Base-by-base conservation (phyloP, 2,888 invertebrate species). In the Sesia apiformis region DNA sequence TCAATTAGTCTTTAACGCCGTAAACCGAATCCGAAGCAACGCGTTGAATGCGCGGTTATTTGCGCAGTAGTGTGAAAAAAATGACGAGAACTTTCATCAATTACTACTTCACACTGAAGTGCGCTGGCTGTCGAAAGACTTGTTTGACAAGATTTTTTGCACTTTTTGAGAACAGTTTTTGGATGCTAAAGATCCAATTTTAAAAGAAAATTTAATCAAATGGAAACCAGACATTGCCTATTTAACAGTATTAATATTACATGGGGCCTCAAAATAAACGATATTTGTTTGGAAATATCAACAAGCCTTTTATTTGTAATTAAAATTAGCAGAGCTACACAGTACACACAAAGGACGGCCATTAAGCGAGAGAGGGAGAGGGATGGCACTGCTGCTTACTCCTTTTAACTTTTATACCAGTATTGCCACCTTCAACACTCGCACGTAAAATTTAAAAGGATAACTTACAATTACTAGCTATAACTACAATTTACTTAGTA, bases 191-290 rank as follows among this genome's bases (percentile, higher is more conserved):
- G 51, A 38, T 51, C 3, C 3, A 51, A 39, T 6, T 51, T 51
- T 51, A 51, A 51, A 51, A 52, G 40, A 51, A 55, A 53, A 66
- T 64, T 66, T 60, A 69, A 78, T 75, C 69, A 73, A 80, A 73
- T 76, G 74, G 74, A 71, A 70, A 70, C 67, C 75, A 74, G 75
- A 74, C 76, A 57, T 60, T 40, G 57, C 58, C 54, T 60, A 59
- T 55, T 57, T 58, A 51, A 59, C 55, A 57, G 57, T 59, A 56
- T 42, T 56, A 55, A 58, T 58, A 58, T 57, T 51, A 55, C 52
- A 58, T 57, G 58, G 39, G 52, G 6, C n/a, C n/a, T n/a, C n/a
- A n/a, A n/a, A n/a, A n/a, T n/a, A n/a, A n/a, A n/a, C n/a, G n/a
- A n/a, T n/a, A n/a, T n/a, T n/a, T n/a, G n/a, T n/a, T n/a, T n/a